Conservation (phyloP, 2,113 vertebrate genomes). For the Caracal caracal region DNA sequence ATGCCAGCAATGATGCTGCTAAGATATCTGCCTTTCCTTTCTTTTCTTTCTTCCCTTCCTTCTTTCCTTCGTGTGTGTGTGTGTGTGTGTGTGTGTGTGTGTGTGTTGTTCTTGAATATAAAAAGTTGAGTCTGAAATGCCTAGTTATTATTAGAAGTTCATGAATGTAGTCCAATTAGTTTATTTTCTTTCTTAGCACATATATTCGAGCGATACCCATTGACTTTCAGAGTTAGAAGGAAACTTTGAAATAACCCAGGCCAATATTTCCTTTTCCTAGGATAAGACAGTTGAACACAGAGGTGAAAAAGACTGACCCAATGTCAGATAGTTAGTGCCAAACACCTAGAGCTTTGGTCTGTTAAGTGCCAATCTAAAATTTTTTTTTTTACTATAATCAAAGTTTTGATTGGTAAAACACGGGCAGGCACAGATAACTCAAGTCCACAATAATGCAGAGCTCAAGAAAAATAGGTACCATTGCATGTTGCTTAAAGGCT, state of each 20-base stretch:
- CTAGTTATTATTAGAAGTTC: neutral
- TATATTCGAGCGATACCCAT: neutral
- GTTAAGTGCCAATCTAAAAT: neutral
- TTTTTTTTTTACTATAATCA: neutral
- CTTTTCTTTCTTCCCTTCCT: fast-evolving
- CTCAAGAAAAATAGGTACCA: neutral
- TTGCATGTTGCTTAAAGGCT: neutral
- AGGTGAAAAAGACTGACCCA: neutral
- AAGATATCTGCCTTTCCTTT: fast-evolving
- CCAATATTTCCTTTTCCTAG: neutral
- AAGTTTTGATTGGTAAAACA: neutral
- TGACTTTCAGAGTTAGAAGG: neutral
- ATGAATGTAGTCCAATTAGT: neutral
- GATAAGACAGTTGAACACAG: neutral
- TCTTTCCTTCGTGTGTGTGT: neutral
- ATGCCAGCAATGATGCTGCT: neutral
- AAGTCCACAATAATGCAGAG: neutral
- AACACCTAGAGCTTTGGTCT: neutral
- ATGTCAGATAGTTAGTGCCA: neutral
- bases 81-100: neutral
- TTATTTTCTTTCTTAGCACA: neutral
- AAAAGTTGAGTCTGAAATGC: neutral
- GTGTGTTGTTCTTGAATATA: neutral
- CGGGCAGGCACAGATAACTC: neutral
- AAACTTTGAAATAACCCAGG: neutral